These are phyloP conservation scores for Elgaria multicarinata DNA, from an alignment of 2,113 vertebrate species.

Conservation along the genomic window DNA sequence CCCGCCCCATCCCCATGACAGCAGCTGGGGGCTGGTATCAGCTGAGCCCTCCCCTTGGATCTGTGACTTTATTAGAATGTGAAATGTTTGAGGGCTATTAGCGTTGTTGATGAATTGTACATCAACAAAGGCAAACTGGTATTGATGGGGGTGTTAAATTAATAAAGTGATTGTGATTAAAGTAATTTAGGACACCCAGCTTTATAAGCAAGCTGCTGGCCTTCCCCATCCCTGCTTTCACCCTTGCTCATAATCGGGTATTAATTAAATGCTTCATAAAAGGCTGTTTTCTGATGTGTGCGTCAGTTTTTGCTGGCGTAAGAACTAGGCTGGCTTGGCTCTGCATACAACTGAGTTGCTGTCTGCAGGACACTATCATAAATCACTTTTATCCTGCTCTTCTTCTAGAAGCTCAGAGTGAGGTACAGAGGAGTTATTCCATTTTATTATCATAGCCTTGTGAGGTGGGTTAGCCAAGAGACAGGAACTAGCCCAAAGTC, in stretches of 20 bases:
- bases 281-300: background rate
- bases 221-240: background rate
- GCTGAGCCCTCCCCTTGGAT: background rate
- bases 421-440: background rate
- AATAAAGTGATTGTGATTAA: background rate
- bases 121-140: background rate
- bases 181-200: background rate
- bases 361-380: too few relatives aligned
- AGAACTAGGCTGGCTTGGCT: too few relatives aligned
- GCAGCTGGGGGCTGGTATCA: accelerated
- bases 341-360: too few relatives aligned
- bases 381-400: background rate
- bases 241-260: background rate
- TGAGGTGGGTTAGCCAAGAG: too few relatives aligned
- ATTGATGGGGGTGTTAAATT: background rate
- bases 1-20: conserved; percentile 5
- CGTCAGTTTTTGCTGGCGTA: too few relatives aligned
- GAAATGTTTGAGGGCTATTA: background rate
- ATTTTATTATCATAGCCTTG: background rate
- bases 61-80: background rate
- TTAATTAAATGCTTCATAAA: background rate
- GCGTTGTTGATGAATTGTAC: background rate
- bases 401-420: background rate
- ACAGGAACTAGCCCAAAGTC: background rate
- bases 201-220: background rate